phyloP scores from a whole-genome alignment of 1,140 invertebrate genomes.

The Chironomus tepperi region DNA sequence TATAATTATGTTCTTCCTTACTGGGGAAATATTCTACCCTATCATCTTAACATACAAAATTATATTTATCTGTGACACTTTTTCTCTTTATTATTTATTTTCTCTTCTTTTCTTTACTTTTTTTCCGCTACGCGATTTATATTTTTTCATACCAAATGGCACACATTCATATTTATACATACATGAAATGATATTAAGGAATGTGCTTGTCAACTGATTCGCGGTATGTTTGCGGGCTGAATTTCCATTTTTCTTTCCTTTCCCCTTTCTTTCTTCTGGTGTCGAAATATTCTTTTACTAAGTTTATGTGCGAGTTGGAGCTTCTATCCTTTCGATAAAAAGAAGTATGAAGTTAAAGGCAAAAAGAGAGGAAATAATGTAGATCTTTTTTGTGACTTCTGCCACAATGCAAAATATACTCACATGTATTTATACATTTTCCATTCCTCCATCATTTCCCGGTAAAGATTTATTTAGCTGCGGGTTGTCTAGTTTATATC shows the following conservation, averaged over 20 bases:
- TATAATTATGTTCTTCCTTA: no score
- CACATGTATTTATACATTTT: not conserved
- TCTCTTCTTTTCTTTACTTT: not conserved
- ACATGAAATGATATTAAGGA: not conserved
- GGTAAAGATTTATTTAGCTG: slow-evolving; percentile 14
- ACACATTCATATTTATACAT: not conserved
- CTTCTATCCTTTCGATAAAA: not conserved
- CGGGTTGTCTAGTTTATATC: not conserved
- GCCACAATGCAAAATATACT: no score
- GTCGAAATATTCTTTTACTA: not conserved
- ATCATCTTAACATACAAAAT: no score
- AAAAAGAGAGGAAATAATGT: no score
- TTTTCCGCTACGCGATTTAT: not conserved
- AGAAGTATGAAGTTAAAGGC: no score
- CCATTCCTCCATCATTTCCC: not conserved
- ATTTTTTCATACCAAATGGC: not conserved
- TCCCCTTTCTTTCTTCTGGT: not conserved
- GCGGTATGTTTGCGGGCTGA: not conserved
- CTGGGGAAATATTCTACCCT: no score
- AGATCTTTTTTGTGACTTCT: no score
- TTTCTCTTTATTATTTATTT: no score
- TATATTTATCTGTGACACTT: no score
- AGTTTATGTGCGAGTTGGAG: not conserved
- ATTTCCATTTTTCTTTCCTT: not conserved
- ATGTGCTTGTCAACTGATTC: not conserved